Evolutionary conservation across 2,113 vertebrate genomes (phyloP).

Genomic region (Eleginops maclovinus): DNA sequence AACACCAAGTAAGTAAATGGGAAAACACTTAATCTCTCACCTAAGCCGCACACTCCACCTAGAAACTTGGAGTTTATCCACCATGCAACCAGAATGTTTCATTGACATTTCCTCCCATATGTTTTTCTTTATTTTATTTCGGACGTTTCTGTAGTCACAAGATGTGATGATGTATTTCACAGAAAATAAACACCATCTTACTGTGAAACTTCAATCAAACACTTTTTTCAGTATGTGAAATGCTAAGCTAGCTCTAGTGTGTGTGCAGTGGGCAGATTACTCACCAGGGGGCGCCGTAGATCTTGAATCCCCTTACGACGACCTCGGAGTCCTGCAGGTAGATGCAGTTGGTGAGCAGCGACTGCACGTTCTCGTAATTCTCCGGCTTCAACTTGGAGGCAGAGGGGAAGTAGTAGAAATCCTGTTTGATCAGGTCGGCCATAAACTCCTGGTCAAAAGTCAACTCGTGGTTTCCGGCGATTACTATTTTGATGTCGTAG

Average conservation of each 20-base stretch:
- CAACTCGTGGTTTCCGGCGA: conserved; percentile 96
- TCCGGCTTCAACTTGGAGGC: conserved; percentile 97
- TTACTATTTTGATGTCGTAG: conserved; percentile 97
- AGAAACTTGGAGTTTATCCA: not conserved
- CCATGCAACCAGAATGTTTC: not conserved
- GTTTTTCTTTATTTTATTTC: not conserved
- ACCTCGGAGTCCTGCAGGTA: conserved; percentile 98
- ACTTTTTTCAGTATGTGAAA: not conserved
- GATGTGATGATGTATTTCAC: not conserved
- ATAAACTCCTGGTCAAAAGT: conserved; percentile 99
- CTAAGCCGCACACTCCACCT: not conserved
- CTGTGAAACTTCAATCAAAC: not conserved
- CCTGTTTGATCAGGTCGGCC: conserved; percentile 98
- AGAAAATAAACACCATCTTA: not conserved
- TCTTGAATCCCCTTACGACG: conserved; percentile 92
- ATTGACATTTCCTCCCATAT: not conserved
- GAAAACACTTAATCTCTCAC: not conserved
- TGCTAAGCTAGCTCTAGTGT: not conserved
- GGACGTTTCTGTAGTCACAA: not conserved
- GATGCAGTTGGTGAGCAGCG: conserved; percentile 97
- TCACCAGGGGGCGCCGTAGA: conserved; percentile 98
- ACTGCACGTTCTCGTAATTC: conserved; percentile 97
- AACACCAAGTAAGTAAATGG: not conserved
- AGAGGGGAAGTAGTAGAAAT: conserved; percentile 98
- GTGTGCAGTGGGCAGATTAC: conserved; percentile 53